Conservation (phyloP, 1,140 invertebrate genomes). For the Drosophila oshimai region DNA sequence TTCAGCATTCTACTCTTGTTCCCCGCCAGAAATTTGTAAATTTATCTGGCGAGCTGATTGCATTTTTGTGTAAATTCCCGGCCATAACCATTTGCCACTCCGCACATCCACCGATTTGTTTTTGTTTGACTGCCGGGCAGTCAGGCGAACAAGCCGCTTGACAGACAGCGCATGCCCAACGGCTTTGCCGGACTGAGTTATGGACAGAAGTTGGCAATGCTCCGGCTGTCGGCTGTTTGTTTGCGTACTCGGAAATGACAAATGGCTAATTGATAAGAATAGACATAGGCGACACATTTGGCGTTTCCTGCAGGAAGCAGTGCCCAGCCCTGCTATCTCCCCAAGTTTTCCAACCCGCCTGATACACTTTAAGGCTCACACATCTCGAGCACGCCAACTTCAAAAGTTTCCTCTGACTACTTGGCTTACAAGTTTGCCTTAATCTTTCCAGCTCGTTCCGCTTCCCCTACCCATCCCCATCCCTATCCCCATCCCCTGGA, state of each 20-base stretch:
- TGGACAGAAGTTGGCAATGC: slow-evolving; percentile 19
- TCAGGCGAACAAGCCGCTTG: slow-evolving; percentile 5
- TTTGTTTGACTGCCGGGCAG: not conserved
- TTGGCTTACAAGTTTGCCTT: not conserved
- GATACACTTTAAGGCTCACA: not conserved
- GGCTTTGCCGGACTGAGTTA: slow-evolving; percentile 20
- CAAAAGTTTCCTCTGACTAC: slow-evolving; percentile 13
- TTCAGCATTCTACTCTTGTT: not conserved
- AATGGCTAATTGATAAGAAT: slow-evolving; percentile 61
- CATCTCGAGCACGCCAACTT: slow-evolving; percentile 25
- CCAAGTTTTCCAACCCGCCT: not conserved
- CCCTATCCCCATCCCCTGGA: too few relatives aligned
- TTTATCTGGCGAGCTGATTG: slow-evolving; percentile 58
- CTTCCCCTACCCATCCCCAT: too few relatives aligned
- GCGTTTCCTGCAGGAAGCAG: slow-evolving; percentile 17
- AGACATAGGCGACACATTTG: slow-evolving; percentile 12
- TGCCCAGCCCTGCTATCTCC: not conserved
- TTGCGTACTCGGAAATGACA: slow-evolving; percentile 51
- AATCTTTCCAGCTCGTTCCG: not conserved
- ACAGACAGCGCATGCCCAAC: slow-evolving; percentile 33
- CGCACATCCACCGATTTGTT: not conserved
- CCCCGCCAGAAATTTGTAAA: slow-evolving; percentile 39
- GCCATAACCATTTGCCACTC: slow-evolving; percentile 20
- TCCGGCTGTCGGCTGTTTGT: slow-evolving; percentile 37
- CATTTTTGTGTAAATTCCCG: slow-evolving; percentile 71